These are phyloP conservation scores for Percopsis omiscomaycus DNA, from an alignment of 2,797 vertebrate species.

Conservation along the genomic window DNA sequence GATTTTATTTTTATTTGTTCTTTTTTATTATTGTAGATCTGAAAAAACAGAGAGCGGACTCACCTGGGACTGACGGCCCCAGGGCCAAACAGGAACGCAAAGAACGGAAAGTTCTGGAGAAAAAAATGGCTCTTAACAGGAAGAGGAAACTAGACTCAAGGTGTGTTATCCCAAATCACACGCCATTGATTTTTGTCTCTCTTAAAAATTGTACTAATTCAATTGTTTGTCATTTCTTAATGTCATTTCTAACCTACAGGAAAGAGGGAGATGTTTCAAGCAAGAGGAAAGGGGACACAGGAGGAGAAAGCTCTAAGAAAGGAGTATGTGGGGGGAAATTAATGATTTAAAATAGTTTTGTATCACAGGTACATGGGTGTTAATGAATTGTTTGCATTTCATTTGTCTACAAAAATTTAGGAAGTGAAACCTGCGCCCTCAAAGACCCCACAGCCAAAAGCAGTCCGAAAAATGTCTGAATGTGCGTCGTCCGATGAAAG, in stretches of 20 bases:
- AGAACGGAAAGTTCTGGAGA: constrained; percentile 94
- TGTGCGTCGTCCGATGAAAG: constrained; percentile 79
- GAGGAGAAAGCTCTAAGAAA: constrained; percentile 80
- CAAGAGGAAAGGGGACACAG: constrained; percentile 84
- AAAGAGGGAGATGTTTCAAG: constrained; percentile 78
- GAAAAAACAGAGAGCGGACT: constrained; percentile 51
- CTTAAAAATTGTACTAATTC: not conserved
- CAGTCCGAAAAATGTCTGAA: constrained; percentile 80
- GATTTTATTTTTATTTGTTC: not conserved
- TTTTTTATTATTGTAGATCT: constrained; percentile 48
- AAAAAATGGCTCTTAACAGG: constrained; percentile 94
- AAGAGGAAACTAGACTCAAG: constrained; percentile 89
- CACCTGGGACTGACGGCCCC: constrained; percentile 59
- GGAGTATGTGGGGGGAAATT: constrained; percentile 71
- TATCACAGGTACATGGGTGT: not conserved
- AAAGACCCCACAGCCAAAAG: constrained; percentile 75
- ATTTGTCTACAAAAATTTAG: constrained; percentile 59
- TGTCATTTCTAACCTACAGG: constrained; percentile 65
- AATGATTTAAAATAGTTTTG: not conserved
- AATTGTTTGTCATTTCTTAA: not conserved
- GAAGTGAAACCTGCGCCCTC: constrained; percentile 78
- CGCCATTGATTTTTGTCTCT: not conserved
- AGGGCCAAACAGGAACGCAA: constrained; percentile 94
- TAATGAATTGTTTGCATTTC: not conserved
- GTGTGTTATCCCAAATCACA: constrained; percentile 59